Evolutionary conservation across 2,797 vertebrate species (phyloP).

Genomic region (Avahi laniger): DNA sequence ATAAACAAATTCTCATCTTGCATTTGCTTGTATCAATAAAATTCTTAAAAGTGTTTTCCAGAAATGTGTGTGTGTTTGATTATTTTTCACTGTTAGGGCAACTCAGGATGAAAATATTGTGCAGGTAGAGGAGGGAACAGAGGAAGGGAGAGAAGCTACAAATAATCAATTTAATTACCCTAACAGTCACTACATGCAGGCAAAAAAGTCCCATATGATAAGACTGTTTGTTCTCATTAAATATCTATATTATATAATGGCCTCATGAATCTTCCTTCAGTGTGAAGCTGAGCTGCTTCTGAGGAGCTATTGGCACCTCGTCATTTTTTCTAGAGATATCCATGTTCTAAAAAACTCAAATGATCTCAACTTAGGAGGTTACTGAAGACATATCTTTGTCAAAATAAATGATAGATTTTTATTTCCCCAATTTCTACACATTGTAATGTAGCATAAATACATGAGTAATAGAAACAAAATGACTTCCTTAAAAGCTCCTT

Average conservation of each 20-base stretch:
- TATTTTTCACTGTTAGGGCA: slow-evolving; percentile 72
- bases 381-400: neutral
- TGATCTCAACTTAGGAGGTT: neutral
- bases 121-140: neutral
- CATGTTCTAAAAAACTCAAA: neutral
- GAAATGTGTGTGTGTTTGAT: slow-evolving; percentile 75
- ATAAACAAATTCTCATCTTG: slow-evolving; percentile 78
- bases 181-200: neutral
- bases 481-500: neutral
- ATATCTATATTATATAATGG: neutral
- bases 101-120: slow-evolving; percentile 11
- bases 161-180: neutral
- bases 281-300: neutral
- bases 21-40: slow-evolving; percentile 78
- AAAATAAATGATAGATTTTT: neutral
- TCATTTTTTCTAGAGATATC: neutral
- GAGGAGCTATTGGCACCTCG: neutral
- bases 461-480: neutral
- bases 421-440: neutral
- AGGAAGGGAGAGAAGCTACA: neutral
- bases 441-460: neutral
- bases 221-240: neutral
- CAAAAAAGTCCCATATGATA: neutral
- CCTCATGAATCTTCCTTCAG: neutral
- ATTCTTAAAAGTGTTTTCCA: slow-evolving; percentile 76